Evolutionary conservation across 1,140 invertebrate genomes (phyloP).

Genomic region (Nasonia giraulti): DNA sequence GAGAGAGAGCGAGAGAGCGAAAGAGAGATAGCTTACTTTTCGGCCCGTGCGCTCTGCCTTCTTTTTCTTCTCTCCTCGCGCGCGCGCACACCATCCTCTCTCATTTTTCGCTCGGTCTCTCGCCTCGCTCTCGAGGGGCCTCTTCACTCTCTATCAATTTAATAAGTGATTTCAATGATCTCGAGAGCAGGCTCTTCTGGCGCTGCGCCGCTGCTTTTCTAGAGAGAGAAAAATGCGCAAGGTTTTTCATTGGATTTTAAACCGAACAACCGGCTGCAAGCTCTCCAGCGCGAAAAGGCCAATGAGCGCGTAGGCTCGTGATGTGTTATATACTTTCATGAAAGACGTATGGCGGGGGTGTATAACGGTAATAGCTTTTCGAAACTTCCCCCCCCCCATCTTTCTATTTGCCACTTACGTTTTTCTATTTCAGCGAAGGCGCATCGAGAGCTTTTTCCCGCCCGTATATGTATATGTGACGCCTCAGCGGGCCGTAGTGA

Average conservation of each 20-base stretch:
- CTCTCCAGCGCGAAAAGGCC: neutral
- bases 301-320: neutral
- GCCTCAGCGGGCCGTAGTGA: neutral
- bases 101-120: constrained; percentile 13
- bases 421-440: constrained; percentile 11
- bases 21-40: neutral
- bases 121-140: constrained; percentile 16
- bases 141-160: constrained; percentile 51
- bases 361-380: neutral
- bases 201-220: neutral
- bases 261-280: neutral
- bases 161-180: constrained; percentile 52
- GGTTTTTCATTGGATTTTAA: constrained; percentile 41
- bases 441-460: neutral
- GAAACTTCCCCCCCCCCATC: too few species aligned
- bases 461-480: neutral
- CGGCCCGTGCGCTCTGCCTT: neutral
- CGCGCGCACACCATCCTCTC: neutral
- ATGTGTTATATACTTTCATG: neutral
- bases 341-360: neutral
- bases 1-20: neutral
- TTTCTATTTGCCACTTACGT: neutral
- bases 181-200: neutral
- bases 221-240: neutral
- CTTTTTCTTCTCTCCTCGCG: neutral